These are phyloP conservation scores for Babylonia areolata DNA, from an alignment of 1,140 invertebrate species.

Conservation along the genomic window DNA sequence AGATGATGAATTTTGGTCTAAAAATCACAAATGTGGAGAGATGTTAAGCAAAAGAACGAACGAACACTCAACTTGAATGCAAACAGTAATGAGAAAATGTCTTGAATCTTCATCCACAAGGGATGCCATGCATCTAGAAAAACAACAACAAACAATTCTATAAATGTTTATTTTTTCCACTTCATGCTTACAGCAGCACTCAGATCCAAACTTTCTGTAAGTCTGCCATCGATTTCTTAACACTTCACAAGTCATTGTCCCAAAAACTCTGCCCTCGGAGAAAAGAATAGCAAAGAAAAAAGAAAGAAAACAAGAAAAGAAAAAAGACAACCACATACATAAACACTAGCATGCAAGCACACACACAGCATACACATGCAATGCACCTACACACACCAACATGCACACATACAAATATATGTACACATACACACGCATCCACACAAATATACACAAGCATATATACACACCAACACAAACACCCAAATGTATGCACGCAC, in stretches of 20 bases:
- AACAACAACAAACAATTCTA: neutral
- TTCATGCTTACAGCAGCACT: neutral
- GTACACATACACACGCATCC: neutral
- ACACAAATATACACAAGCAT: neutral
- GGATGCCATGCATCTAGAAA: neutral
- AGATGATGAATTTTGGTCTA: no score
- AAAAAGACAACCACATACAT: neutral
- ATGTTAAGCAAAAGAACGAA: no score
- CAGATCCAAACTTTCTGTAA: neutral
- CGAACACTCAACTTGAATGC: no score
- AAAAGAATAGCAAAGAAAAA: no score
- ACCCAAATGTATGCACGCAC: no score
- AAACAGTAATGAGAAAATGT: no score
- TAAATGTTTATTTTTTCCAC: neutral
- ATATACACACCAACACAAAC: neutral
- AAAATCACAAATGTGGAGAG: no score
- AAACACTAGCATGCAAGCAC: neutral
- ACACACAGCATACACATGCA: no score
- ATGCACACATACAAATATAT: neutral
- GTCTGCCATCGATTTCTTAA: no score
- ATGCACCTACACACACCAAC: no score
- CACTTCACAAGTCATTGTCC: constrained; percentile 3
- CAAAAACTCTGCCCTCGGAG: no score
- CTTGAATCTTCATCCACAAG: no score
- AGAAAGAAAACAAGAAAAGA: neutral